Evolutionary conservation across 1,140 invertebrate species (phyloP).

Genomic region (Drosophila paulistorum): DNA sequence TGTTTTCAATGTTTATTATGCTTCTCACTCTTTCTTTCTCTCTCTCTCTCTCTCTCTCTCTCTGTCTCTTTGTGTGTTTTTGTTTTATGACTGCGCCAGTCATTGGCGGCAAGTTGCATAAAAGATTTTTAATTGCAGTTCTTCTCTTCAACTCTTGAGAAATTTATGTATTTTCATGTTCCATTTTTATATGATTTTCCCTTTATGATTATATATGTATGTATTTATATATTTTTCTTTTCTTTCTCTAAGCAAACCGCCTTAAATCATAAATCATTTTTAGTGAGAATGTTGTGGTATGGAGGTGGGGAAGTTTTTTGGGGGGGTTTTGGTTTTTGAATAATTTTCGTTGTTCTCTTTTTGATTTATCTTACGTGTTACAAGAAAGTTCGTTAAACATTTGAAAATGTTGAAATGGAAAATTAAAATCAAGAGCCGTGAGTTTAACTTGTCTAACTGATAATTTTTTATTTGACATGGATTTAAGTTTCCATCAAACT

Average conservation of each 20-base stretch:
- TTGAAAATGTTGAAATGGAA: constrained; percentile 22
- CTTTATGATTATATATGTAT: constrained; percentile 37
- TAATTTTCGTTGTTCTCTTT: constrained; percentile 59
- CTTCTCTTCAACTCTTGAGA: constrained; percentile 29
- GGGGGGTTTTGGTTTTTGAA: constrained; percentile 52
- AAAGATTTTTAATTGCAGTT: constrained; percentile 73
- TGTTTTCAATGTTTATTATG: constrained; percentile 47
- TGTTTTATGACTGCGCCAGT: constrained; percentile 40
- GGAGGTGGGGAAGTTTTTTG: constrained; percentile 16
- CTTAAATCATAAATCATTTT: constrained; percentile 70
- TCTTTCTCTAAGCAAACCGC: constrained; percentile 41
- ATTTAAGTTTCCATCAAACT: constrained; percentile 39
- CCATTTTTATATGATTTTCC: constrained; percentile 15
- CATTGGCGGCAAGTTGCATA: constrained; percentile 65
- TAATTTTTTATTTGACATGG: constrained; percentile 58
- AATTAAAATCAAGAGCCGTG: constrained; percentile 34
- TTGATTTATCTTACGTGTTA: constrained; percentile 49
- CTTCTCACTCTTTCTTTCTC: constrained; percentile 16
- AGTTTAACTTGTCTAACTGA: constrained; percentile 70
- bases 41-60: constrained; percentile 29
- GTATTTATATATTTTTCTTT: constrained; percentile 14
- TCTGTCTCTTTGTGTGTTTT: constrained; percentile 28
- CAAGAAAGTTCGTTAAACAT: constrained; percentile 29
- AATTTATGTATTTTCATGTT: constrained; percentile 63
- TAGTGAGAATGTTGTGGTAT: not conserved